A percentile compares a stretch with the other conserved stretches of the same genome.
These are phyloP conservation scores for Apantesis nais DNA, from an alignment of 2,888 invertebrate species.

Conservation along the genomic window DNA sequence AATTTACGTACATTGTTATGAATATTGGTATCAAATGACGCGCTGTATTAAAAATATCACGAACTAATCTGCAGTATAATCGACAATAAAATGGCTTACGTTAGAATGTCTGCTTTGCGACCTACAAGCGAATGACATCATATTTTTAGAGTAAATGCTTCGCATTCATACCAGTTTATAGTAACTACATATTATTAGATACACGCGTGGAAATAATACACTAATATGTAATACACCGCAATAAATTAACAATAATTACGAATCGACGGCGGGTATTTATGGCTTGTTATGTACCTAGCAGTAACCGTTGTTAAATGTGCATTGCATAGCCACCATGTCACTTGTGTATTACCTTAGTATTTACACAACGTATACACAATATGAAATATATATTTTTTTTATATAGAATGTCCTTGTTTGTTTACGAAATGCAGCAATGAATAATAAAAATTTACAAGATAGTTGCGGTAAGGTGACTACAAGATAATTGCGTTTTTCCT, in stretches of 20 bases:
- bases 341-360: not conserved
- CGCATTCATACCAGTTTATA: slow-evolving; percentile 3
- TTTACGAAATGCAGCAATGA: not conserved
- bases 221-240: slow-evolving; percentile 1
- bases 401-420: not conserved
- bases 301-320: not conserved
- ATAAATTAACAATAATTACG: slow-evolving; percentile 20
- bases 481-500: not conserved
- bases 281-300: not conserved
- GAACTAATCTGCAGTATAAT: slow-evolving; percentile 32
- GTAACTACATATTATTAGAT: not conserved
- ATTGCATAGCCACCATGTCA: not conserved
- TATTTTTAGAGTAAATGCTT: slow-evolving; percentile 11
- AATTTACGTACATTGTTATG: slow-evolving; percentile 15
- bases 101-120: slow-evolving; percentile 28
- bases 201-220: not conserved
- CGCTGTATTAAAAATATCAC: slow-evolving; percentile 46
- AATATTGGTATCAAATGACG: slow-evolving; percentile 32
- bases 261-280: slow-evolving; percentile 10
- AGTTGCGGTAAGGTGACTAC: not conserved
- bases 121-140: slow-evolving; percentile 26
- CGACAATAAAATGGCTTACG: slow-evolving; percentile 34
- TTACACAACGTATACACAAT: not conserved
- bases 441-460: not conserved
- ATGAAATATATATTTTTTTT: no score